Percentiles rank a stretch among this genome's conserved stretches.
Conservation (phyloP, 1,140 invertebrate species). For the Acromyrmex heyeri region DNA sequence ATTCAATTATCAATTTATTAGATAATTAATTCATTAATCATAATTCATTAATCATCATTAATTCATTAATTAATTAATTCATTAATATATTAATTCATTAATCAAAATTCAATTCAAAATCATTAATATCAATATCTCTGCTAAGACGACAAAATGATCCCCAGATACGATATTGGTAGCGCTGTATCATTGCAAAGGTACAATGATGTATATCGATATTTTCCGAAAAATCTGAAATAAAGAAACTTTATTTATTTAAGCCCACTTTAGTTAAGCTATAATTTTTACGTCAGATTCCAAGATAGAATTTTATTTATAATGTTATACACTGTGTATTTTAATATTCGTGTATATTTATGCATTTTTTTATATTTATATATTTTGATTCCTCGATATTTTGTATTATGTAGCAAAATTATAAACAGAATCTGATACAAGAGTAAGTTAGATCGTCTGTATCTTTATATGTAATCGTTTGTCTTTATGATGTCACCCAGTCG, state of each 20-base stretch:
- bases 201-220: background rate
- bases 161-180: conserved; percentile 82
- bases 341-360: background rate
- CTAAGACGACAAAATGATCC: conserved; percentile 73
- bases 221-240: background rate
- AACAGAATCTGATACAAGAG: background rate
- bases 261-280: background rate
- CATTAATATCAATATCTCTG: background rate
- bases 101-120: background rate
- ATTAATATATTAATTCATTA: too few species aligned
- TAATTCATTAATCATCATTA: too few species aligned
- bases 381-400: background rate
- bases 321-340: background rate
- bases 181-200: conserved; percentile 82
- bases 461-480: background rate
- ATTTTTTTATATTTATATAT: background rate
- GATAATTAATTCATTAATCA: background rate
- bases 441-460: background rate
- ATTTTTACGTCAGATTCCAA: background rate
- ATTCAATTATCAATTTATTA: background rate
- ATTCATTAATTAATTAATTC: too few species aligned
- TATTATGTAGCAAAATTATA: background rate
- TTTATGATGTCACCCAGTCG: too few species aligned
- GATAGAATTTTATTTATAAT: background rate
- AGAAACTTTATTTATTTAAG: conserved; percentile 6